Percentiles rank a stretch among this genome's conserved stretches.
phyloP scores from a whole-genome alignment of 2,113 vertebrate species.

The Marmota monax region DNA sequence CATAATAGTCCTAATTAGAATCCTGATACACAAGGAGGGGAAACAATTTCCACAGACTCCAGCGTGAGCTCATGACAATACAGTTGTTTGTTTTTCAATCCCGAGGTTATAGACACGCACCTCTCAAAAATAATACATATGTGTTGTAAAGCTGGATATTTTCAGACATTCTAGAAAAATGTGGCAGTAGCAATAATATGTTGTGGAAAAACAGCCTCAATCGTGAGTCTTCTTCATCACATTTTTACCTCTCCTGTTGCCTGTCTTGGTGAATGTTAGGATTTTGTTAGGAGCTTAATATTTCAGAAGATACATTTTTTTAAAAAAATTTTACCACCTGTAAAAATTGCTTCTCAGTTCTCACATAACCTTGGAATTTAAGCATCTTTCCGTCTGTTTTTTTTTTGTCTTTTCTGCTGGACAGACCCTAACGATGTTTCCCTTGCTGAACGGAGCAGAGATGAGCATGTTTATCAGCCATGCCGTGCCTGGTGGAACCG shows the following conservation, averaged over 20 bases:
- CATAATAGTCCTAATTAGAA: slow-evolving; percentile 65
- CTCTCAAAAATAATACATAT: not conserved
- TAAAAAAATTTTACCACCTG: not conserved
- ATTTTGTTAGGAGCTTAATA: slow-evolving; percentile 56
- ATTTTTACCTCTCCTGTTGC: not conserved
- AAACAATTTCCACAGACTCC: slow-evolving; percentile 34
- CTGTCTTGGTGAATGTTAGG: not conserved
- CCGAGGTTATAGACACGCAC: slow-evolving; percentile 50
- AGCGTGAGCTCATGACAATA: slow-evolving; percentile 52
- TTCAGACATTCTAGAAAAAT: slow-evolving; percentile 46
- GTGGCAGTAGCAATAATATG: not conserved
- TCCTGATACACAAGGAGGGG: slow-evolving; percentile 35
- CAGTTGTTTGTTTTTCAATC: slow-evolving; percentile 66
- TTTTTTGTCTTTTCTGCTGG: not conserved
- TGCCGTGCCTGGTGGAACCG: not conserved
- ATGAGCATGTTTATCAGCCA: not conserved
- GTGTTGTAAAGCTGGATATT: slow-evolving; percentile 29
- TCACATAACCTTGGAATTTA: not conserved
- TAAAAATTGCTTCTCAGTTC: slow-evolving; percentile 27
- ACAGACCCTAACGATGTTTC: not conserved
- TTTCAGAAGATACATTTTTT: not conserved
- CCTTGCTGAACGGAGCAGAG: not conserved
- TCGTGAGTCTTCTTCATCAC: not conserved
- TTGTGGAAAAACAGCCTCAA: not conserved
- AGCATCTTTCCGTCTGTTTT: not conserved